These are phyloP conservation scores for Sebastes kiyomatsui DNA, from an alignment of 2,797 vertebrate genomes.

Conservation along the genomic window DNA sequence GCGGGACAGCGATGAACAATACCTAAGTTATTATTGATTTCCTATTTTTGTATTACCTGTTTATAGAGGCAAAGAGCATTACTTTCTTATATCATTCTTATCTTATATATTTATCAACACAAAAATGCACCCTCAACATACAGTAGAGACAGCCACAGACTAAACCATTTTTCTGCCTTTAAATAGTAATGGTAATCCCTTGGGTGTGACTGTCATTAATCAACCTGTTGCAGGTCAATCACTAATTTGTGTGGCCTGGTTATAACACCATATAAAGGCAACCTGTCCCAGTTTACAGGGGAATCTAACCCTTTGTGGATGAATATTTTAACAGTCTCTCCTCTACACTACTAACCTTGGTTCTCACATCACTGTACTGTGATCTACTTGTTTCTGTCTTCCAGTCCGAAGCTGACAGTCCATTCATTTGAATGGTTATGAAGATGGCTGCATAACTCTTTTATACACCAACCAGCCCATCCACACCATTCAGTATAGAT, in stretches of 20 bases:
- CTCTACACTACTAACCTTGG: not conserved
- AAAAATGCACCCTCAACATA: too few relatives aligned
- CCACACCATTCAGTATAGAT: not conserved
- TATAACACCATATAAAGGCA: constrained; percentile 3
- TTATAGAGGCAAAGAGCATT: too few relatives aligned
- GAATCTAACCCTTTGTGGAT: constrained; percentile 23
- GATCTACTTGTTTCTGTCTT: not conserved
- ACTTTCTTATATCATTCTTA: too few relatives aligned
- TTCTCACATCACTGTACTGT: not conserved
- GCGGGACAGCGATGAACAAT: too few relatives aligned
- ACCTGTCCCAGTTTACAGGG: constrained; percentile 18
- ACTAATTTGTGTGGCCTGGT: not conserved
- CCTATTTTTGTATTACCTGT: too few relatives aligned
- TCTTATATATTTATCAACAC: too few relatives aligned
- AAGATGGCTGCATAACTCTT: not conserved
- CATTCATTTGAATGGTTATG: not conserved
- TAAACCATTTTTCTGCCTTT: not conserved
- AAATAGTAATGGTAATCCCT: not conserved
- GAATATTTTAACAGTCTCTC: constrained; percentile 32
- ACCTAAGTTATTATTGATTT: too few relatives aligned
- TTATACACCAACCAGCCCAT: not conserved
- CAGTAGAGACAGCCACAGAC: too few relatives aligned
- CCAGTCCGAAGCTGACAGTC: not conserved
- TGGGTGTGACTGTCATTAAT: not conserved
- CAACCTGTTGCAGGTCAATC: not conserved